Percentiles rank a stretch among this genome's conserved stretches.
phyloP scores from a whole-genome alignment of 2,797 vertebrate species.

The Pseudotriccus pelzelni region DNA sequence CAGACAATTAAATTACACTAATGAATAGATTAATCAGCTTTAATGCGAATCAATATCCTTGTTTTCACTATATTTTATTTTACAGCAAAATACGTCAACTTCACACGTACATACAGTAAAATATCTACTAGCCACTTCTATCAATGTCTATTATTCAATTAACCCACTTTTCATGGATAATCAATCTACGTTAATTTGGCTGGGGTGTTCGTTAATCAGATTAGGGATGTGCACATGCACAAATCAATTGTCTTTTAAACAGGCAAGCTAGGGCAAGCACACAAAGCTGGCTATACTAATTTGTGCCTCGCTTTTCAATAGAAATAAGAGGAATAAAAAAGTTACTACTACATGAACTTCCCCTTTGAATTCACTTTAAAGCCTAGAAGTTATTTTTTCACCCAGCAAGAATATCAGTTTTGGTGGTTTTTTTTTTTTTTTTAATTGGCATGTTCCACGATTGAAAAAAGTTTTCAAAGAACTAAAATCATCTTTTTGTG shows the following conservation, averaged over 20 bases:
- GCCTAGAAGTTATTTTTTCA: background rate
- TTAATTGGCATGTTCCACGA: background rate
- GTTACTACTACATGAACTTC: background rate
- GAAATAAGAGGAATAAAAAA: constrained; percentile 45
- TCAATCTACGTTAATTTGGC: constrained; percentile 71
- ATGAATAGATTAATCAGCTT: constrained; percentile 64
- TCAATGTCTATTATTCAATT: constrained; percentile 70
- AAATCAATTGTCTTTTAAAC: constrained; percentile 56
- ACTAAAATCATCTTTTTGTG: background rate
- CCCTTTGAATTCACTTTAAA: background rate
- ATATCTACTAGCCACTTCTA: constrained; percentile 55
- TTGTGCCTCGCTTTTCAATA: constrained; percentile 16
- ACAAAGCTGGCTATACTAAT: constrained; percentile 39
- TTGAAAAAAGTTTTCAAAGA: background rate
- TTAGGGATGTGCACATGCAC: constrained; percentile 5
- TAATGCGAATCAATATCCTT: constrained; percentile 60
- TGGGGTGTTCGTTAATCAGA: constrained; percentile 71
- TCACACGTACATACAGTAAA: constrained; percentile 58
- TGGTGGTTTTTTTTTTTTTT: background rate
- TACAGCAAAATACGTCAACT: constrained; percentile 54
- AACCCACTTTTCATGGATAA: constrained; percentile 70
- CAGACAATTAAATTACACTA: constrained; percentile 70
- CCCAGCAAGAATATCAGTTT: background rate
- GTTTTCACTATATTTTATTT: constrained; percentile 58
- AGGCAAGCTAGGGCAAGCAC: constrained; percentile 34